Evolutionary conservation across 1,140 invertebrate genomes (phyloP), one percentile per base, ranked within the genome.

Genomic region (Zaprionus inermis): DNA sequence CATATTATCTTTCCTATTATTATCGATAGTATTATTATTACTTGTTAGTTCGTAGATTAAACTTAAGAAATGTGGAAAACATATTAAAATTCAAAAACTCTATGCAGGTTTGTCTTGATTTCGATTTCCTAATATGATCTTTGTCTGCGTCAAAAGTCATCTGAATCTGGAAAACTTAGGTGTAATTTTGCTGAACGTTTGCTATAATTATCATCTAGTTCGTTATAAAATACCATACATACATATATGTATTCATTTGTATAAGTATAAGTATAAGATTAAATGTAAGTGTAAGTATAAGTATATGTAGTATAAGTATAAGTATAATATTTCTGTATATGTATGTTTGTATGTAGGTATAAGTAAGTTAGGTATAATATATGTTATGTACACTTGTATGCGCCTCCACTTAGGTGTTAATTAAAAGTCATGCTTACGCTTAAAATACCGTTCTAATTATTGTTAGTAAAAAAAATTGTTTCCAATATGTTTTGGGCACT

Each of bases 111-210:
- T 36, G 52, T 28, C 1, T 61, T 22, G 32, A 46, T 54, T n/a
- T 73, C 38, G 28, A 59, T 49, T 65, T 34, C 20, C 36, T 70
- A 56, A 60, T 60, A 64, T 70, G 59, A 69, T 73, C 55, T 68
- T 75, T 75, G 51, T 76, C 57, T 76, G 79, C 79, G 41, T 86
- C 72, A 88, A 86, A 86, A 88, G 84, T 86, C 83, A 86, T 86
- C 83, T 86, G 83, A 86, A 86, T 77, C 58, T 86, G 83, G 79
- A 86, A 86, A 86, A 86, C 84, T 83, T 86, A 86, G 68, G 54
- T 86, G 78, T 86, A 86, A 86, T 88, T 82, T 82, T 88, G 79
- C 76, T 86, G 86, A 82, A 79, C 66, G 16, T 55, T 75, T 71
- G 46, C 79, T 65, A 32, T 32, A 71, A 68, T 88, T 79, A 85